Conservation (phyloP, 2,888 invertebrate genomes). For the Rotaria magnacalcarata region DNA sequence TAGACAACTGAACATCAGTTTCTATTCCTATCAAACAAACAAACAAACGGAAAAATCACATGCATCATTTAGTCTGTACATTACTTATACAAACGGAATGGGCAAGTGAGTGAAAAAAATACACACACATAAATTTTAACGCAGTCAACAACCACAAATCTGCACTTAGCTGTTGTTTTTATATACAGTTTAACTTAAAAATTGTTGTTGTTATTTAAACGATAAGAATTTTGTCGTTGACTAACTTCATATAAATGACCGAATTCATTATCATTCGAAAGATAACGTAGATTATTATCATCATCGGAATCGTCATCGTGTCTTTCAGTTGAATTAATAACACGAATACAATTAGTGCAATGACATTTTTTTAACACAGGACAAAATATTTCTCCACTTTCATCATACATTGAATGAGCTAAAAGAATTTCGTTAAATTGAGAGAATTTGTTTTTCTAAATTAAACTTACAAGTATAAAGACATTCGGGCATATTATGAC, state of each 20-base stretch:
- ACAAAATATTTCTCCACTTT: conserved; percentile 1
- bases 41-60: not conserved
- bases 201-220: conserved; percentile 11
- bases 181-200: conserved; percentile 1
- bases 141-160: not conserved
- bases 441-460: no score
- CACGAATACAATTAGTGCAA: not conserved
- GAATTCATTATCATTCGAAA: not conserved
- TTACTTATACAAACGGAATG: conserved; percentile 5
- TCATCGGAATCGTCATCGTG: conserved; percentile 3
- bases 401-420: conserved; percentile 18
- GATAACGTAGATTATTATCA: not conserved
- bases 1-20: conserved; percentile 26
- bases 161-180: not conserved
- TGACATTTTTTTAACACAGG: conserved; percentile 6
- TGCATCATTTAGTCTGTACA: conserved; percentile 20
- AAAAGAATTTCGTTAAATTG: not conserved
- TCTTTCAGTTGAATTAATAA: not conserved
- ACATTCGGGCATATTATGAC: conserved; percentile 5
- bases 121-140: not conserved
- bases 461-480: not conserved
- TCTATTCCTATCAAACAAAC: not conserved
- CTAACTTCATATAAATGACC: not conserved
- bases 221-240: not conserved
- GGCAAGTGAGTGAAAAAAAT: not conserved